phyloP scores from a whole-genome alignment of 2,888 invertebrate genomes.

The Thymelicus lineola region DNA sequence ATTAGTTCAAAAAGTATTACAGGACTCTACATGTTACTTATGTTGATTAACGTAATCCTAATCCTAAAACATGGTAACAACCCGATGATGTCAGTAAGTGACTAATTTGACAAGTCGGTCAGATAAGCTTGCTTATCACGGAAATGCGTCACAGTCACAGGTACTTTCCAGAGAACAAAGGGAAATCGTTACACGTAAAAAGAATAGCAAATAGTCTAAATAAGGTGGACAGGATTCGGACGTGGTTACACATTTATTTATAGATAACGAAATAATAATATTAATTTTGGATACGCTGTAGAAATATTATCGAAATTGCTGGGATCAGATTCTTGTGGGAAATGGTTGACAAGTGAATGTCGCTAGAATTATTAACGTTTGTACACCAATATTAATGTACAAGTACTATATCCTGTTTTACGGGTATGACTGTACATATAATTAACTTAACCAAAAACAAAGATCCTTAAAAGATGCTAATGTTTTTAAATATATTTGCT shows the following conservation, averaged over 20 bases:
- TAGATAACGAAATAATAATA: slow-evolving; percentile 8
- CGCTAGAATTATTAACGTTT: too few relatives aligned
- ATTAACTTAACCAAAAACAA: too few relatives aligned
- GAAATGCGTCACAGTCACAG: slow-evolving; percentile 60
- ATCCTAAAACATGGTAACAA: slow-evolving; percentile 34
- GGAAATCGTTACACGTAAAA: slow-evolving; percentile 39
- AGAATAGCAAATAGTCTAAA: slow-evolving; percentile 9
- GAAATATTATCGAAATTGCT: neutral
- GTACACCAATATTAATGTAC: too few relatives aligned
- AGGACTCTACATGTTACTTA: neutral
- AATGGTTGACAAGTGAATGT: neutral
- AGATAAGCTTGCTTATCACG: slow-evolving; percentile 65
- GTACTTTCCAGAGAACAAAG: slow-evolving; percentile 51
- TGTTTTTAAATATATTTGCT: too few relatives aligned
- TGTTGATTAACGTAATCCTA: neutral
- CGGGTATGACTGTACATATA: too few relatives aligned
- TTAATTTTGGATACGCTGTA: neutral
- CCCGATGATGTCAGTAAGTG: slow-evolving; percentile 63
- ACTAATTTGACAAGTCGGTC: slow-evolving; percentile 59
- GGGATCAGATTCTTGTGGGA: neutral
- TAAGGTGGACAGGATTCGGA: slow-evolving; percentile 46
- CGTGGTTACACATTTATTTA: slow-evolving; percentile 7
- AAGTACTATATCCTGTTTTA: too few relatives aligned
- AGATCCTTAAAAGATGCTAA: too few relatives aligned
- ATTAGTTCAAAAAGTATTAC: too few relatives aligned